Base-by-base conservation (phyloP, 2,113 vertebrate genomes). In the Bos indicus region DNA sequence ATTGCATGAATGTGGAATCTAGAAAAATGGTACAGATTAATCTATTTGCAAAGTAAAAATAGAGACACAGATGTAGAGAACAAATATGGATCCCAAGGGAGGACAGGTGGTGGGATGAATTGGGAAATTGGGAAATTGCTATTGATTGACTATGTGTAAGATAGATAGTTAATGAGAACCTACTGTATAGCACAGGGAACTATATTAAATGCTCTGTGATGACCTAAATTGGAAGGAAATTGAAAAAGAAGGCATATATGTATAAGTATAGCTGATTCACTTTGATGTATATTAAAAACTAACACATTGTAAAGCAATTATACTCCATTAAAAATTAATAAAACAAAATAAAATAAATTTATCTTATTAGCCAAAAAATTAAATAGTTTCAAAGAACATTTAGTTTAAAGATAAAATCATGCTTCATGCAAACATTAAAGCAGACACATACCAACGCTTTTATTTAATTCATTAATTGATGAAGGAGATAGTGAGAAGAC, bases 401-500 rank as follows among this genome's bases (percentile, higher is more conserved):
- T 82, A 81, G 71, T 92, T 33, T 25, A 36, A 84, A 51, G 26
- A 60, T 23, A 62, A 80, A 95, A 62, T 93, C 13, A 78, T 84
- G 59, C 67, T 59, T 82, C 33, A 62, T 89, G 12, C 19, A 84
- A 96, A 78, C 67, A 87, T 80, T 80, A 36, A 81, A 90, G 40
- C 33, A 78, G 30, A 77, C 16, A 74, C 2, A 56, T 77, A 64
- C 14, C 25, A 67, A 91, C 64, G 10, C 2, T 87, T 92, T 84
- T 51, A 52, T 94, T 96, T 93, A 81, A 86, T 77, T 67, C n/a
- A 74, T 85, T 89, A 90, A 57, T n/a, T n/a, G 36, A 80, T 71
- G 9, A 40, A 78, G 40, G 40, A 84, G 15, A 19, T 43, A 46
- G 15, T 90, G 52, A 40, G 16, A 82, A 82, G 14, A 9, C 36